Evolutionary conservation across 2,888 invertebrate genomes (phyloP), one percentile per base, ranked within the genome.

Genomic region (Drosophila yooni): DNA sequence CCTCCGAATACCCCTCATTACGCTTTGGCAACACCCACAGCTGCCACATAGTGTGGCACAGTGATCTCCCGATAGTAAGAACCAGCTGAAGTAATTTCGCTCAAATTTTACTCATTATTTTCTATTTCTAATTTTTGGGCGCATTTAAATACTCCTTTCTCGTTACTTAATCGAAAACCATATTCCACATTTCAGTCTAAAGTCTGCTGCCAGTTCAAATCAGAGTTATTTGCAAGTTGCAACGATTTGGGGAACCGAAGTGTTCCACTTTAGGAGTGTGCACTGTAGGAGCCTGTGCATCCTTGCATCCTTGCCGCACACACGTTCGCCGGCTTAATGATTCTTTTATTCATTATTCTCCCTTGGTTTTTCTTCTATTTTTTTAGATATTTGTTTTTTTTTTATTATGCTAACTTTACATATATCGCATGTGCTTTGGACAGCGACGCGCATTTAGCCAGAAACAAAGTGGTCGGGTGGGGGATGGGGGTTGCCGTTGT

Each of bases 271-370:
- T 25, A 4, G 8, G 46, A 31, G 57, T 1, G 15, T 1, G 0
- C 21, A 43, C 40, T 29, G 67, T 51, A 2, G 25, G 4, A 33
- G 60, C 64, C 70, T 57, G 52, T 54, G 38, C 54, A 66, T 62
- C 54, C 76, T 57, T 69, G 77, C 74, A 74, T 69, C 70, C 63
- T 61, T 63, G 76, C 58, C 59, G 71, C 76, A 78, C 76, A 76
- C 76, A 81, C 79, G 81, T 74, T 82, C 86, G 76, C 79, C 76
- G 80, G 83, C 89, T 89, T 89, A 90, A 89, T 89, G 86, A 89
- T 89, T 90, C 89, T 86, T 90, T 89, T 89, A 88, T 90, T 89
- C 89, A 89, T 88, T 88, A 89, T 89, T 89, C 85, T 82, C 60
- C 59, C 72, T 68, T 66, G 46, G 57, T 51, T 64, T 72, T 68